Base-by-base conservation (phyloP, 2,888 invertebrate genomes). In the Dysmachus trigonus region DNA sequence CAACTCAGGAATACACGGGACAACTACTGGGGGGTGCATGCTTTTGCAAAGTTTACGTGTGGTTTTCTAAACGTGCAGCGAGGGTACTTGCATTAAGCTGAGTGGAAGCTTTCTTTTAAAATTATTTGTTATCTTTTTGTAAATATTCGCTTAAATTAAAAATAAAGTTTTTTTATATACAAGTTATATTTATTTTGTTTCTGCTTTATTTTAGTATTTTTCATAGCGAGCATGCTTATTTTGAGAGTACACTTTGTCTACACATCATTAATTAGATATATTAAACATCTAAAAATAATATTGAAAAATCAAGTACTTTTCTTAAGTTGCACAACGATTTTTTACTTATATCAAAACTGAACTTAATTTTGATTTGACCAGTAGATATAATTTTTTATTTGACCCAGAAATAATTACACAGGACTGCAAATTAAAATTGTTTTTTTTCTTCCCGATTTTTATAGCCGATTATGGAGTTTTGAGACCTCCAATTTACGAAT, bases 21-120 rank as follows among this genome's bases (percentile, higher is more conserved):
- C 33, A 13, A 73, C n/a, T 81, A 33, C 13, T n/a, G n/a, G n/a
- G 3, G 22, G 22, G 18, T 47, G 53, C 53, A 81, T 81, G 81
- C 33, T 77, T n/a, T n/a, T 79, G n/a, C 73, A 73, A 62, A 77
- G n/a, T 31, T 62, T 81, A 33, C 62, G 62, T 81, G 62, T 81
- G 81, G 62, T 81, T 81, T 62, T 47, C 51, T 79, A 18, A 35
- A 38, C 76, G 27, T 51, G 79, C 79, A 15, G 2, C 15, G 7
- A 18, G n/a, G 27, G 1, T 76, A 73, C 73, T 73, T 73, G 73
- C 73, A 73, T 73, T 31, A 33, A 73, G 73, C 62, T 62, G 18
- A 10, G 27, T 22, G 62, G 62, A 6, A 62, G 22, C 3, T n/a
- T 62, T 18, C 2, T 62, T 47, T n/a, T n/a, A n/a, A 47, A 47